Conservation (phyloP, 2,797 vertebrate species). For the Oryzias dopingdopingensis region DNA sequence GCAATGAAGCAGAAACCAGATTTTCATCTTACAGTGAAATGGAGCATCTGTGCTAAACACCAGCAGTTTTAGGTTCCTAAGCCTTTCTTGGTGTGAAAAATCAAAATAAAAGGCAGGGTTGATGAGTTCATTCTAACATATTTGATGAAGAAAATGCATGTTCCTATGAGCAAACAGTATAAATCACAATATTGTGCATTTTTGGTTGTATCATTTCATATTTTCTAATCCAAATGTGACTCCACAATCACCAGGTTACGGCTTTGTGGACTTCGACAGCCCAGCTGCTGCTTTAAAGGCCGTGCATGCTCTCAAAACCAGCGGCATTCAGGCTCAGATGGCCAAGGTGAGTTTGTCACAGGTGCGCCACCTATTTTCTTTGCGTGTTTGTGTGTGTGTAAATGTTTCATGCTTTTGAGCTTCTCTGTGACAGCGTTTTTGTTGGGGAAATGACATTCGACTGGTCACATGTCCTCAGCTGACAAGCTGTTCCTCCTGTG, state of each 20-base stretch:
- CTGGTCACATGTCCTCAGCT: constrained; percentile 78
- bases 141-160: neutral
- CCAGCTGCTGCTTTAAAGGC: constrained; percentile 96
- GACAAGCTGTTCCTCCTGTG: constrained; percentile 79
- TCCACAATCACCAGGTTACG: constrained; percentile 85
- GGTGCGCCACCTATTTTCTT: neutral
- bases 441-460: constrained; percentile 57
- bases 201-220: constrained; percentile 3
- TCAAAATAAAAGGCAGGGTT: too few relatives aligned
- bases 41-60: too few relatives aligned
- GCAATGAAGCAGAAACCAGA: too few relatives aligned
- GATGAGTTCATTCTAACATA: too few relatives aligned
- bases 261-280: constrained; percentile 99
- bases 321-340: constrained; percentile 98
- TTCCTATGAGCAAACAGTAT: neutral
- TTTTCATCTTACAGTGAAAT: too few relatives aligned
- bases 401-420: constrained; percentile 41
- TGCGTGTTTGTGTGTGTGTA: constrained; percentile 14
- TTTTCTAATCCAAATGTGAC: constrained; percentile 28
- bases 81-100: too few relatives aligned
- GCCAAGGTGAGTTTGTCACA: constrained; percentile 87
- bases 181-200: neutral
- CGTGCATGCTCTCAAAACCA: constrained; percentile 95
- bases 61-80: too few relatives aligned
- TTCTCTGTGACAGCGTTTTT: constrained; percentile 41